phyloP scores from a whole-genome alignment of 2,888 invertebrate species.

The Mesorhabditis sp. region DNA sequence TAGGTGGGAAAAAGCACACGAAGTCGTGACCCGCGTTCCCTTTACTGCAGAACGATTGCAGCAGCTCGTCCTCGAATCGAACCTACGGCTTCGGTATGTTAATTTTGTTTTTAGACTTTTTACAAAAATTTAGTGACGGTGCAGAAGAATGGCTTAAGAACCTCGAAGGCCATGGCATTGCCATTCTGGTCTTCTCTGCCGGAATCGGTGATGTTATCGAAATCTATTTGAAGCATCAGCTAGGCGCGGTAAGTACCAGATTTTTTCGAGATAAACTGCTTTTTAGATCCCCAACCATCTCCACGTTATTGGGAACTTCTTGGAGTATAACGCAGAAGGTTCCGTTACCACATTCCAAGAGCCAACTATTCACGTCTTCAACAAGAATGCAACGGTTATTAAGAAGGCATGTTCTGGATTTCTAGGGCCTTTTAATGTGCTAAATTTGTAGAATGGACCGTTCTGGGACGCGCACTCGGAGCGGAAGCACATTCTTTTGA shows the following conservation, averaged over 20 bases:
- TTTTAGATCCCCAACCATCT: neutral
- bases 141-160: neutral
- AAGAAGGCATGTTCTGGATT: slow-evolving; percentile 70
- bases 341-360: slow-evolving; percentile 66
- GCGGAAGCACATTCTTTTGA: slow-evolving; percentile 68
- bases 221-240: neutral
- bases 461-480: slow-evolving; percentile 59
- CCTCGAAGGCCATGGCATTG: neutral
- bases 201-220: neutral
- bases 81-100: neutral
- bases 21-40: neutral
- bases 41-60: neutral
- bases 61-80: neutral
- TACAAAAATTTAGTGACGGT: neutral
- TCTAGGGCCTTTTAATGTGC: slow-evolving; percentile 56
- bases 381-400: slow-evolving; percentile 81
- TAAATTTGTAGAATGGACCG: slow-evolving; percentile 45
- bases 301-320: neutral
- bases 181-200: neutral
- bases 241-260: neutral
- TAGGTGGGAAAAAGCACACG: neutral
- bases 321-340: neutral
- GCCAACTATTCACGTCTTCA: slow-evolving; percentile 79
- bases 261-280: neutral
- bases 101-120: neutral